These are phyloP conservation scores for Drosophila pseudotakahashii DNA, from an alignment of 2,888 invertebrate species.

Conservation along the genomic window DNA sequence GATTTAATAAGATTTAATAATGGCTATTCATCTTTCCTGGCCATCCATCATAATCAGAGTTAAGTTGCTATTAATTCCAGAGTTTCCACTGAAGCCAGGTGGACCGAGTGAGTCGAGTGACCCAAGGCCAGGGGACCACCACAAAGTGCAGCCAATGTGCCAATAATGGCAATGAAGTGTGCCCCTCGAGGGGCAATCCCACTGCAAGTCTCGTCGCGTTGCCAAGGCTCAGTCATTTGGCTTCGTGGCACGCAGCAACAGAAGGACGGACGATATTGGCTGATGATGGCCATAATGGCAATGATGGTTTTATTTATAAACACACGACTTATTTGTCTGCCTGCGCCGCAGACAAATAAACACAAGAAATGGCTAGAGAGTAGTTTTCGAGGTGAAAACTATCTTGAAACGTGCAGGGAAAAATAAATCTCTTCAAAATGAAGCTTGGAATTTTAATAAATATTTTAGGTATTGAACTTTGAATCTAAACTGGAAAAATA, in stretches of 20 bases:
- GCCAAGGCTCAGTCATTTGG: slow-evolving; percentile 41
- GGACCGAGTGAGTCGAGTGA: not conserved
- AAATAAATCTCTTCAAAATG: too few relatives aligned
- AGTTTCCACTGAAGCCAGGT: slow-evolving; percentile 9
- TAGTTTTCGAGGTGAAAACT: not conserved
- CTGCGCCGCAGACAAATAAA: not conserved
- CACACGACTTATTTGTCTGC: slow-evolving; percentile 15
- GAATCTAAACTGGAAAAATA: too few relatives aligned
- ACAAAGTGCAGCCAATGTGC: slow-evolving; percentile 48
- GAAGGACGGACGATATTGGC: slow-evolving; percentile 27
- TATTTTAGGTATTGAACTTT: too few relatives aligned
- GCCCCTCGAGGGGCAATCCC: slow-evolving; percentile 9
- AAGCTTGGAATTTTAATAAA: too few relatives aligned
- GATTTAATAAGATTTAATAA: not conserved
- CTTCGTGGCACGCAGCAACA: slow-evolving; percentile 28
- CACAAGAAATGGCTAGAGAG: not conserved
- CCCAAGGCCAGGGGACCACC: slow-evolving; percentile 5
- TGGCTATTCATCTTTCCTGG: not conserved
- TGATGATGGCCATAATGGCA: slow-evolving; percentile 46
- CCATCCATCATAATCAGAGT: slow-evolving; percentile 28
- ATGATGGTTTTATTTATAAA: slow-evolving; percentile 47
- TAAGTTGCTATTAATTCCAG: slow-evolving; percentile 40
- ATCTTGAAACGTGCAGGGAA: too few relatives aligned
- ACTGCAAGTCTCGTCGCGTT: slow-evolving; percentile 20
- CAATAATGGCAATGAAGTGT: slow-evolving; percentile 49